A percentile compares a stretch with the other conserved stretches of the same genome.
Conservation (phyloP, 2,888 invertebrate species). For the Scaptodrosophila latifasciaeformis region DNA sequence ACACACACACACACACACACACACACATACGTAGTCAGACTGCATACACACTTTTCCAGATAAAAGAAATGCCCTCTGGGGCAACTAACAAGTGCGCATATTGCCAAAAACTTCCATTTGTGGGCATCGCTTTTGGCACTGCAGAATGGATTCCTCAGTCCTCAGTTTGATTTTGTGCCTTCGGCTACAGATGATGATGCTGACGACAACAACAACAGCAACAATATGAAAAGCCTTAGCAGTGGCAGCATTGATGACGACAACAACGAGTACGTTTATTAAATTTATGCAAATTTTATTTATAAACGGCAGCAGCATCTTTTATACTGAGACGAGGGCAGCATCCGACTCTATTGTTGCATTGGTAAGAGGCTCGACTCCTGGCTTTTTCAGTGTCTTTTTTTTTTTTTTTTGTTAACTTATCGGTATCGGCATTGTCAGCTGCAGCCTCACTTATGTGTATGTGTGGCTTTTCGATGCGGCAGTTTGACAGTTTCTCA, state of each 20-base stretch:
- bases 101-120: conserved; percentile 42
- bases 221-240: too few relatives aligned
- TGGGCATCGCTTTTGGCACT: conserved; percentile 25
- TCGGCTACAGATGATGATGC: too few relatives aligned
- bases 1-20: too few relatives aligned
- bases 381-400: too few relatives aligned
- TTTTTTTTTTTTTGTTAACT: too few relatives aligned
- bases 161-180: too few relatives aligned
- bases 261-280: conserved; percentile 51
- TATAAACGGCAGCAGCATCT: conserved; percentile 51
- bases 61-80: conserved; percentile 13
- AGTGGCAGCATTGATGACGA: too few relatives aligned
- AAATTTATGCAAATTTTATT: conserved; percentile 69
- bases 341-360: neutral
- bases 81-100: conserved; percentile 48
- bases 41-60: too few relatives aligned
- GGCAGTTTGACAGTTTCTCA: neutral
- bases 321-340: neutral
- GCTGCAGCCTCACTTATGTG: conserved; percentile 40
- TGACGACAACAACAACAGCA: too few relatives aligned
- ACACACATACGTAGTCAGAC: too few relatives aligned
- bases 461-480: conserved; percentile 12
- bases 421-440: conserved; percentile 12
- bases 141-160: too few relatives aligned
- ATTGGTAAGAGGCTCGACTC: too few relatives aligned